Conservation (phyloP, 2,888 invertebrate genomes). For the Hofmannophila pseudospretella region DNA sequence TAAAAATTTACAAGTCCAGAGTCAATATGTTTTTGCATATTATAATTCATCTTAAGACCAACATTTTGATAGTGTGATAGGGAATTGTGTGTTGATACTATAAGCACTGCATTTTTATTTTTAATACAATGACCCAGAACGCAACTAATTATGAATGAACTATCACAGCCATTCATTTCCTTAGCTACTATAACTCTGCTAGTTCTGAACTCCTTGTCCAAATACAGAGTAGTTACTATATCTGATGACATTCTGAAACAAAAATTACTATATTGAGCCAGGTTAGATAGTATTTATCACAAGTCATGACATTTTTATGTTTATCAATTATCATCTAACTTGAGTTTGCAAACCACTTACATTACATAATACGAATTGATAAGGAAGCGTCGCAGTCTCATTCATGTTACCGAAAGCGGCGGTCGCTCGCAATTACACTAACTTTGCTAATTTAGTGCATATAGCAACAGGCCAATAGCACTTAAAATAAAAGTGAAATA, state of each 20-base stretch:
- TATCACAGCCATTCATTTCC: constrained; percentile 84
- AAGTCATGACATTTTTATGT: too few relatives aligned
- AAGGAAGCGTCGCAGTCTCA: background rate
- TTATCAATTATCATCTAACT: too few relatives aligned
- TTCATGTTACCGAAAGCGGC: background rate
- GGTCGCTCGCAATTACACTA: too few relatives aligned
- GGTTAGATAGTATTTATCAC: too few relatives aligned
- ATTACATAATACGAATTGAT: constrained; percentile 7
- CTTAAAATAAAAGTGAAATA: too few relatives aligned
- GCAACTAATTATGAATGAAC: constrained; percentile 84
- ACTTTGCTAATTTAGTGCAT: too few relatives aligned
- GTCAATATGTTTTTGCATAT: constrained; percentile 72
- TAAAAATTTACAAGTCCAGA: constrained; percentile 46
- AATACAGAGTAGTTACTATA: constrained; percentile 80
- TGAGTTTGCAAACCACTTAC: too few relatives aligned
- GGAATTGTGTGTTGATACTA: constrained; percentile 84
- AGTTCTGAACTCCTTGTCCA: constrained; percentile 76
- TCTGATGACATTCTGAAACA: constrained; percentile 79
- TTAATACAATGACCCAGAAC: constrained; percentile 80
- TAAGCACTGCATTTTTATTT: constrained; percentile 76
- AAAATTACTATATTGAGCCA: constrained; percentile 6
- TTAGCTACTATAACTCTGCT: constrained; percentile 80
- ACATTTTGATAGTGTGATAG: constrained; percentile 85
- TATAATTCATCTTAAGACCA: constrained; percentile 85
- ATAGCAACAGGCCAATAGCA: too few relatives aligned